These are phyloP conservation scores for Drosophila birchii DNA, from an alignment of 2,888 invertebrate genomes.

Conservation along the genomic window DNA sequence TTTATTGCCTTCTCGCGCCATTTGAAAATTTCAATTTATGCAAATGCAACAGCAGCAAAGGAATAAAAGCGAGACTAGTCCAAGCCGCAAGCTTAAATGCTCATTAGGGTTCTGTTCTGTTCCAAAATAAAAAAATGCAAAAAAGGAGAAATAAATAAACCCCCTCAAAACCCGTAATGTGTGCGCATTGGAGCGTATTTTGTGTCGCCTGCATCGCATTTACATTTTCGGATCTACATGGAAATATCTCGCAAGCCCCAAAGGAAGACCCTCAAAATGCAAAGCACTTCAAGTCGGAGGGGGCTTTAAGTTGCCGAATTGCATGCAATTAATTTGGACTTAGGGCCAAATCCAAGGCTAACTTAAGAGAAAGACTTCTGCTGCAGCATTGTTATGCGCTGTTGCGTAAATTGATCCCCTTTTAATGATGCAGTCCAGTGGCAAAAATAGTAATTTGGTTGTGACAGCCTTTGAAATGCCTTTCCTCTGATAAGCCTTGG, in stretches of 20 bases:
- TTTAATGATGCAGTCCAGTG: conserved; percentile 28
- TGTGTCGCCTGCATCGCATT: conserved; percentile 50
- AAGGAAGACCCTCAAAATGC: conserved; percentile 56
- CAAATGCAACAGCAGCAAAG: conserved; percentile 64
- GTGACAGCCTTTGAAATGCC: conserved; percentile 17
- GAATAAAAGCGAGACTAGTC: conserved; percentile 18
- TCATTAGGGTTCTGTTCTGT: conserved; percentile 61
- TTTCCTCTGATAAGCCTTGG: conserved; percentile 12
- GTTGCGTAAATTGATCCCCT: conserved; percentile 32
- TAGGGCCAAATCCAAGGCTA: conserved; percentile 37
- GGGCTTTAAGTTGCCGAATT: conserved; percentile 51
- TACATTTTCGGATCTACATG: conserved; percentile 27
- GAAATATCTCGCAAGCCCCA: conserved; percentile 4
- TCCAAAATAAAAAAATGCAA: conserved; percentile 9
- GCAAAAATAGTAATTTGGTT: conserved; percentile 27
- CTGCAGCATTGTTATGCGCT: conserved; percentile 31
- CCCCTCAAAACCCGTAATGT: conserved; percentile 4
- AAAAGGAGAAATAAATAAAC: conserved; percentile 8
- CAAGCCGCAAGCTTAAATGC: conserved; percentile 66
- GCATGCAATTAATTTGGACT: conserved; percentile 71
- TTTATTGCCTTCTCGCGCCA: conserved; percentile 14
- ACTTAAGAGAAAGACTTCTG: conserved; percentile 11
- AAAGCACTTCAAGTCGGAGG: conserved; percentile 48
- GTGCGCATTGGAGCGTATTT: conserved; percentile 43
- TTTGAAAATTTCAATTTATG: conserved; percentile 68